Percentiles rank a stretch among this genome's conserved stretches.
These are phyloP conservation scores for Itoplectis maculator DNA, from an alignment of 2,888 invertebrate species.

Conservation along the genomic window DNA sequence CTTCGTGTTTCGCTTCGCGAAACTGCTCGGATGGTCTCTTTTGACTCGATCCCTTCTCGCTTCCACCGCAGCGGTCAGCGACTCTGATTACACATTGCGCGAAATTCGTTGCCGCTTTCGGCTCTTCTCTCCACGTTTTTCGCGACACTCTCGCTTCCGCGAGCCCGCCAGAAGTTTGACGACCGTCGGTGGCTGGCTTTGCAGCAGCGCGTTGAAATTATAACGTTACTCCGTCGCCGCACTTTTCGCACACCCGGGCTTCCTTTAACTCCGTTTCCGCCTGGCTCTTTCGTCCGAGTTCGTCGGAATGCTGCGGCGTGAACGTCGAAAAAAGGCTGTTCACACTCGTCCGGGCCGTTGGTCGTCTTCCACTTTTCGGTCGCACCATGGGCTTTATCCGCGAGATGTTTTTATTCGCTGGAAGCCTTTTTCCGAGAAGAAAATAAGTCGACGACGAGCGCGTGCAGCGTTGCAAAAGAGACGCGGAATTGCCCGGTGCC, in stretches of 20 bases:
- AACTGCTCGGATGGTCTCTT: too few species aligned
- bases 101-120: not conserved
- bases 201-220: constrained; percentile 2
- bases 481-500: constrained; percentile 33
- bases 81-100: too few species aligned
- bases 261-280: constrained; percentile 6
- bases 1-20: too few species aligned
- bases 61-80: too few species aligned
- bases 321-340: constrained; percentile 15
- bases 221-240: not conserved
- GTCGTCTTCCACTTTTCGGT: constrained; percentile 22
- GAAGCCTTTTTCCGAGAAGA: constrained; percentile 14
- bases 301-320: not conserved
- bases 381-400: not conserved
- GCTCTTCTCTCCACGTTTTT: not conserved
- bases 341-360: constrained; percentile 2
- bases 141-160: not conserved
- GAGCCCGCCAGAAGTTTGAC: not conserved
- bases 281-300: constrained; percentile 1
- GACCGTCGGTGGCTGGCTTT: constrained; percentile 1
- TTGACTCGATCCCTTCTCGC: too few species aligned
- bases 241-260: constrained; percentile 1
- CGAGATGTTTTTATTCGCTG: constrained; percentile 43
- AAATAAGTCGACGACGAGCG: constrained; percentile 5
- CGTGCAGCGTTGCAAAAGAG: constrained; percentile 12